These are phyloP conservation scores for Silurus lanzhouensis DNA, from an alignment of 2,797 vertebrate species.

Conservation along the genomic window DNA sequence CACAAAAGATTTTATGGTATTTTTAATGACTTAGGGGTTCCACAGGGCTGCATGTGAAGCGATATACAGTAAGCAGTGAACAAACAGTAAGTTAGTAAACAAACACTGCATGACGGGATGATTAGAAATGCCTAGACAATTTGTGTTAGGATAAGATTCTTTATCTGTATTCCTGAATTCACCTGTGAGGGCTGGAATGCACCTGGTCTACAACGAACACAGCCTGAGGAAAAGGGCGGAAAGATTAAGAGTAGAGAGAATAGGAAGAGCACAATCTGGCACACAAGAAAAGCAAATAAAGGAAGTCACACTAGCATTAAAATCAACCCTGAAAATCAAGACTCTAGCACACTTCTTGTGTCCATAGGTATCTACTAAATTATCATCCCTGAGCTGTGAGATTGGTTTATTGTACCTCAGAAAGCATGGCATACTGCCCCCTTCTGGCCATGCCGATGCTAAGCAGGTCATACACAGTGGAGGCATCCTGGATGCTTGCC, in stretches of 20 bases:
- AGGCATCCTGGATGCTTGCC: slow-evolving; percentile 84
- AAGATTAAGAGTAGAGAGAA: slow-evolving; percentile 17
- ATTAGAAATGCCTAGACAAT: not conserved
- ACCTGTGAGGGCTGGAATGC: slow-evolving; percentile 39
- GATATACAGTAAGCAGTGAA: not conserved
- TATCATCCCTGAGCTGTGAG: not conserved
- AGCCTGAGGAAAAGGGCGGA: slow-evolving; percentile 47
- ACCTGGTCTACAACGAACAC: slow-evolving; percentile 58
- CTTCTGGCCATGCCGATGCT: slow-evolving; percentile 95
- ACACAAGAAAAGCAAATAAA: slow-evolving; percentile 32
- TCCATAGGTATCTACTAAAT: not conserved
- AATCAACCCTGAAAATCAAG: not conserved
- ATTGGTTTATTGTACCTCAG: slow-evolving; percentile 79
- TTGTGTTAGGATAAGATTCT: slow-evolving; percentile 10
- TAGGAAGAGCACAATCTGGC: slow-evolving; percentile 14
- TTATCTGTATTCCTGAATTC: slow-evolving; percentile 38
- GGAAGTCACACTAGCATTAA: slow-evolving; percentile 2
- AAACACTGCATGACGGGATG: slow-evolving; percentile 20
- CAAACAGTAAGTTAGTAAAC: slow-evolving; percentile 39
- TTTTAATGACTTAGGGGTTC: slow-evolving; percentile 19
- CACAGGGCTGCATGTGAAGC: slow-evolving; percentile 2
- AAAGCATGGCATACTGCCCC: slow-evolving; percentile 95
- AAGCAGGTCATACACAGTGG: slow-evolving; percentile 93
- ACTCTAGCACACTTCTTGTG: not conserved
- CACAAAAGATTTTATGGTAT: not conserved